A percentile compares a stretch with the other conserved stretches of the same genome.
phyloP scores from a whole-genome alignment of 2,797 vertebrate species.

The Acomys russatus region DNA sequence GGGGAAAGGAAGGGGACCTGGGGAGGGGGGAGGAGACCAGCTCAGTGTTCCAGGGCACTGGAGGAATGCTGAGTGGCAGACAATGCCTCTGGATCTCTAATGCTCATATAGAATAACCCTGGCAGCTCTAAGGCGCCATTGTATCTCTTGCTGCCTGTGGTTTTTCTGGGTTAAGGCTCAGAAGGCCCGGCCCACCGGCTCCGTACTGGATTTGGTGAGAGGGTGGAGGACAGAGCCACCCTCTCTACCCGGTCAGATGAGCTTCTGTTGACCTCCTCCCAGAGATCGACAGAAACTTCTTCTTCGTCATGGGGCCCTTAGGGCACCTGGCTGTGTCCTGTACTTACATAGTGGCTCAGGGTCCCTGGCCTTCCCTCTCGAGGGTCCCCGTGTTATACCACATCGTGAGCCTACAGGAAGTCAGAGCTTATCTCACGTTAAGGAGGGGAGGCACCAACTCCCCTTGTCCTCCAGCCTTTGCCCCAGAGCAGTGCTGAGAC shows the following conservation, averaged over 20 bases:
- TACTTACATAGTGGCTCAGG: neutral
- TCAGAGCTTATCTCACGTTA: neutral
- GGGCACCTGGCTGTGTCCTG: neutral
- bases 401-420: neutral
- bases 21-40: neutral
- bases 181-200: neutral
- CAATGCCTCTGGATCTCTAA: neutral
- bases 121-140: neutral
- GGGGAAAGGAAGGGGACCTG: neutral
- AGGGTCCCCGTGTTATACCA: neutral
- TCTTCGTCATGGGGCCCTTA: neutral
- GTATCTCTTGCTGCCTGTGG: neutral
- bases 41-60: neutral
- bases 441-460: neutral
- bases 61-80: neutral
- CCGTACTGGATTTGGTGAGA: neutral
- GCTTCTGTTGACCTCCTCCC: neutral
- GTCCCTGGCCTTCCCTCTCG: neutral
- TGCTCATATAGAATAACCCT: neutral
- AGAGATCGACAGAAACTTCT: neutral
- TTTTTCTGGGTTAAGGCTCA: neutral
- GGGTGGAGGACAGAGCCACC: neutral
- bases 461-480: too few species aligned
- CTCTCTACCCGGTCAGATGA: neutral
- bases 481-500: neutral